phyloP scores from a whole-genome alignment of 2,888 invertebrate genomes.

The Ormyrus thymus region DNA sequence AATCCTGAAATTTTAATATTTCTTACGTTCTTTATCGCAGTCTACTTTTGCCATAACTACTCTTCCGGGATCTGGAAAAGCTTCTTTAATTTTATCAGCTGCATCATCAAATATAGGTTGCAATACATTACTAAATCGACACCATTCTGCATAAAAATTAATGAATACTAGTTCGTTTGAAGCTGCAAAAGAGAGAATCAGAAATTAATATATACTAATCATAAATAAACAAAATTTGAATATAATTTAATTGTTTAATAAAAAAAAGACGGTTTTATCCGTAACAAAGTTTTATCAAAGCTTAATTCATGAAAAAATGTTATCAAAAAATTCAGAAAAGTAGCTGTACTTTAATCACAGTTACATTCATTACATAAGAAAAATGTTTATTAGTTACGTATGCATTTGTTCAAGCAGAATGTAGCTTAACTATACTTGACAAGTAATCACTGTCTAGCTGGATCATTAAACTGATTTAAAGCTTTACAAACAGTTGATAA shows the following conservation, averaged over 20 bases:
- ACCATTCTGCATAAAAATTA: slow-evolving; percentile 99
- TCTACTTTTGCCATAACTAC: slow-evolving; percentile 98
- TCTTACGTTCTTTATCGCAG: slow-evolving; percentile 91
- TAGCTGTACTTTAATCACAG: background rate
- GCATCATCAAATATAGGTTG: slow-evolving; percentile 98
- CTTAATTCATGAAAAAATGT: background rate
- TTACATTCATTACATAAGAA: no score
- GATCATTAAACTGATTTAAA: no score
- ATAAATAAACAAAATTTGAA: background rate
- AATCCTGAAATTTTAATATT: background rate
- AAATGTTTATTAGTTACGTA: no score
- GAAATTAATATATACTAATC: background rate
- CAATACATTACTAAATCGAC: slow-evolving; percentile 97
- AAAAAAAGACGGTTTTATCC: background rate
- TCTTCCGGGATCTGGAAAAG: slow-evolving; percentile 87
- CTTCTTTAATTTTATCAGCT: slow-evolving; percentile 87
- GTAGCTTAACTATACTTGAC: no score
- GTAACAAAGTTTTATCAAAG: no score
- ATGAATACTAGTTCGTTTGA: slow-evolving; percentile 97
- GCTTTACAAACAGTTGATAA: background rate
- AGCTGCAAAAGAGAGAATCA: slow-evolving; percentile 79
- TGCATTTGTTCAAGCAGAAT: no score
- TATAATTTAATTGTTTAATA: background rate
- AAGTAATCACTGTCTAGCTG: no score
- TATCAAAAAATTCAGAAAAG: slow-evolving; percentile 2